Evolutionary conservation across 2,888 invertebrate genomes (phyloP).

Genomic region (Tromatobia lineatoria): DNA sequence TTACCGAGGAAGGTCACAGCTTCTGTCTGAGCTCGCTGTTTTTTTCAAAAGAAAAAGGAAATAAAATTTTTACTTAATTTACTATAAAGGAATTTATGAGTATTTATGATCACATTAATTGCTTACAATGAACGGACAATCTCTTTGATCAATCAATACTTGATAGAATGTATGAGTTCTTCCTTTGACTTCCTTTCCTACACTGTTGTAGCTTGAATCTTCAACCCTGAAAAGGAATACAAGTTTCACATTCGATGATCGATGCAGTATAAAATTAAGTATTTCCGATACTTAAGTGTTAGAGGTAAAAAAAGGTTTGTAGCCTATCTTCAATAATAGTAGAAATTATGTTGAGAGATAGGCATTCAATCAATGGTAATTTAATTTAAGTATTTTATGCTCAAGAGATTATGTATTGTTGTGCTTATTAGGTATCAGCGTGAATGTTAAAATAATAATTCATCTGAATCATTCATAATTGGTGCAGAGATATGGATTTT

Average conservation of each 20-base stretch:
- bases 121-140: slow-evolving; percentile 98
- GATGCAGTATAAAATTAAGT: not conserved
- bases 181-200: slow-evolving; percentile 95
- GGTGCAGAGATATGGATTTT: too few species aligned
- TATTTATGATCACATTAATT: slow-evolving; percentile 4
- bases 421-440: too few species aligned
- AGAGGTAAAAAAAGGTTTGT: not conserved
- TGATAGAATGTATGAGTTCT: slow-evolving; percentile 98
- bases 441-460: too few species aligned
- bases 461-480: too few species aligned
- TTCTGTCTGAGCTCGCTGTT: slow-evolving; percentile 98
- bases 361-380: too few species aligned
- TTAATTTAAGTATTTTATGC: too few species aligned
- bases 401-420: too few species aligned
- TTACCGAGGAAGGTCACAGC: slow-evolving; percentile 98
- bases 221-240: slow-evolving; percentile 74
- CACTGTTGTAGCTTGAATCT: slow-evolving; percentile 84
- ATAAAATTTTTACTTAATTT: not conserved
- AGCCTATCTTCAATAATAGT: not conserved
- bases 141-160: slow-evolving; percentile 98
- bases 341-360: not conserved
- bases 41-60: slow-evolving; percentile 14
- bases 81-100: not conserved
- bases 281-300: not conserved
- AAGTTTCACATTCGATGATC: not conserved